Evolutionary conservation across 2,797 vertebrate genomes (phyloP), one percentile per base, ranked within the genome.

Genomic region (Pagetopsis macropterus): DNA sequence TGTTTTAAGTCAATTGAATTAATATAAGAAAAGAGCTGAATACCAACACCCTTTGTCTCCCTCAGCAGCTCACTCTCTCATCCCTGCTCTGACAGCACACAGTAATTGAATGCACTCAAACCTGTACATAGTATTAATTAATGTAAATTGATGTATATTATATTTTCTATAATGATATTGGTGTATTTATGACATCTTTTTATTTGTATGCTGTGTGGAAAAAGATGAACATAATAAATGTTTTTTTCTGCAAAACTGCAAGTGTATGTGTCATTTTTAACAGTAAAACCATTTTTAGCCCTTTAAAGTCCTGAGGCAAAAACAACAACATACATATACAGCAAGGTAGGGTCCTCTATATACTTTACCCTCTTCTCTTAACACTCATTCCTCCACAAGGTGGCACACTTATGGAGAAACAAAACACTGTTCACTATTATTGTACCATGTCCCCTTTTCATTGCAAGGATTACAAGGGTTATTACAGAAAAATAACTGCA

Each of bases 21-120:
- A 43, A 62, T 65, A 19, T 13, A 21, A 45, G 21, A 70, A 57
- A 27, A 65, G 69, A 89, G 83, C 78, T 88, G 73, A 73, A 75
- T 50, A 59, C 21, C 16, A 13, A 10, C 14, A 61, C 64, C 33
- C 33, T 75, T 70, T 72, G 49, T 44, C 73, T 61, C 56, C 66
- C 56, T 72, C 62, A 70, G 67, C 50, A 78, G 75, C 59, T 84
- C 62, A 19, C 31, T 19, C 6, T 48, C 58, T 79, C 52, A 71
- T 80, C 64, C 48, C 66, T 85, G 67, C 72, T 89, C 69, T 81
- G 45, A 81, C 64, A 87, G 87, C 85, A 89, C 86, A 81, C 77
- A 67, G 76, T 75, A 73, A 83, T 88, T 68, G 61, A 88, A 94
- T 89, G 91, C 94, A 95, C 94, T 94, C 82, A 84, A 82, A 89